Conservation (phyloP, 2,113 vertebrate genomes). For the Rhinoptilus africanus region DNA sequence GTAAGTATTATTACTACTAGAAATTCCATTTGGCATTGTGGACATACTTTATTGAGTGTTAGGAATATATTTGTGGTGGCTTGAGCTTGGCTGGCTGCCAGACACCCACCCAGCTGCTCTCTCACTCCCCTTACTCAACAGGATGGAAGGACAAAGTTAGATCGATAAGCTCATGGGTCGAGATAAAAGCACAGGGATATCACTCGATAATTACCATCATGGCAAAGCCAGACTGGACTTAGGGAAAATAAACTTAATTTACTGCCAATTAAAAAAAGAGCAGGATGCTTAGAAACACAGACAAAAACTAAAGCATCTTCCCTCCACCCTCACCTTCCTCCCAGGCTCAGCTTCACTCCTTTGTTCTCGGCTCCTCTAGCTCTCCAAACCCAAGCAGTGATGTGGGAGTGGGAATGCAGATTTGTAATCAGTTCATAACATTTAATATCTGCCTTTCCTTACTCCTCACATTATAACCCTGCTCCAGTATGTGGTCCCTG, state of each 20-base stretch:
- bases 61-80: neutral
- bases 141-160: neutral
- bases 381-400: neutral
- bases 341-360: neutral
- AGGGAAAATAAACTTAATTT: neutral
- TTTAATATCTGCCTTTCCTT: neutral
- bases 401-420: rapidly evolving
- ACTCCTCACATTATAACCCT: neutral
- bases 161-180: neutral
- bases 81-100: neutral
- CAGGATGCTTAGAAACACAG: neutral
- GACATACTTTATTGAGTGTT: neutral
- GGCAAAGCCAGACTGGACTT: neutral
- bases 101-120: neutral
- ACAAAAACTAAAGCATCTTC: neutral
- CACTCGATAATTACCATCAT: neutral
- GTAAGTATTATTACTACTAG: neutral
- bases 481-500: rapidly evolving
- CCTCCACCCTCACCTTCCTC: neutral
- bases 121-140: neutral
- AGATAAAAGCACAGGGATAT: neutral
- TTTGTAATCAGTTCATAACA: neutral
- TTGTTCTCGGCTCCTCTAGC: neutral
- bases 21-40: neutral
- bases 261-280: neutral